These are phyloP conservation scores for Punctoribates punctum DNA, from an alignment of 2,888 invertebrate species.

Conservation along the genomic window DNA sequence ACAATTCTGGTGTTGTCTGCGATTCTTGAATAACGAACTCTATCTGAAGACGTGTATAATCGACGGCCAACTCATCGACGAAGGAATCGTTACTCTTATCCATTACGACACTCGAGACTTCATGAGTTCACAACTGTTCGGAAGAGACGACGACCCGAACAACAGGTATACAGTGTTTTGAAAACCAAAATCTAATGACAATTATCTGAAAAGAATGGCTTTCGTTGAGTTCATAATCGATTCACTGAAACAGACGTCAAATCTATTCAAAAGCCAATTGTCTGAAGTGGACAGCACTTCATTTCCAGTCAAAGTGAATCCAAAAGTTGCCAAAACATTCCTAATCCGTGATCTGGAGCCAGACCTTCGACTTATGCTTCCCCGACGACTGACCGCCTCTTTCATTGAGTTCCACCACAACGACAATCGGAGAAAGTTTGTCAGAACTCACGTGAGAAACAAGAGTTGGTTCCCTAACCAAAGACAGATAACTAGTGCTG, in stretches of 20 bases:
- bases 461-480: conserved; percentile 37
- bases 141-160: conserved; percentile 20
- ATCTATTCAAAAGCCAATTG: not conserved
- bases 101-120: conserved; percentile 41
- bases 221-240: conserved; percentile 42
- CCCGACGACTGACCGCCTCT: conserved; percentile 30
- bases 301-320: conserved; percentile 2
- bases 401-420: conserved; percentile 27
- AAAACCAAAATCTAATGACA: not conserved
- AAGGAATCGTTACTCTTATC: conserved; percentile 33
- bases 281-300: not conserved
- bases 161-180: not conserved
- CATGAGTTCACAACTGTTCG: conserved; percentile 41
- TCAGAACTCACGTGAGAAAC: conserved; percentile 24
- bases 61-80: conserved; percentile 12
- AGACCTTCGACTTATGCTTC: conserved; percentile 25
- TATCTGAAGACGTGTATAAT: conserved; percentile 5
- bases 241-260: conserved; percentile 23
- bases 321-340: conserved; percentile 7
- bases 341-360: not conserved
- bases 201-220: conserved; percentile 15
- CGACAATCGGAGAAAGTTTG: not conserved
- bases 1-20: conserved; percentile 14
- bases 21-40: not conserved
- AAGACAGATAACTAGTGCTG: not conserved